phyloP scores from a whole-genome alignment of 2,888 invertebrate species.

The Bibio marci region DNA sequence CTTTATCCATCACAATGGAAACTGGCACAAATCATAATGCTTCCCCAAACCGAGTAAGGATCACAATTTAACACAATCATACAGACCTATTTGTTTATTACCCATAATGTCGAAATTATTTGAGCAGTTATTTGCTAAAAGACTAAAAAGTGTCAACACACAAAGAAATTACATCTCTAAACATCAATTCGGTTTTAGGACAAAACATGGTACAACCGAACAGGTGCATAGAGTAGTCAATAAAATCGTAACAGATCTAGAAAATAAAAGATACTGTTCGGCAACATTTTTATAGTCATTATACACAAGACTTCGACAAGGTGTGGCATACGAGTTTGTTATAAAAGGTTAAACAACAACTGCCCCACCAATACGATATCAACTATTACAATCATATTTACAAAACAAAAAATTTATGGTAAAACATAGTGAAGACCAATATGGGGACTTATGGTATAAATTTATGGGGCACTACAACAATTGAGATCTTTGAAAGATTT shows the following conservation, averaged over 20 bases:
- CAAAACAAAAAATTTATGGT: conserved; percentile 5
- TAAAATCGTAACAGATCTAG: background rate
- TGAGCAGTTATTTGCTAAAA: conserved; percentile 1
- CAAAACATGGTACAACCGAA: background rate
- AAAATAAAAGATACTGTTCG: conserved; percentile 1
- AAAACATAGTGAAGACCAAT: conserved; percentile 3
- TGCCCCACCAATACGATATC: background rate
- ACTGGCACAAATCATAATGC: conserved; percentile 2
- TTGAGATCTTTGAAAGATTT: no score
- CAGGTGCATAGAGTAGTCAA: background rate
- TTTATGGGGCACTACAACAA: no score
- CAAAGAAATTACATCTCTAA: background rate
- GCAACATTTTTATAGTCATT: conserved; percentile 3
- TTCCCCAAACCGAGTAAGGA: conserved; percentile 4
- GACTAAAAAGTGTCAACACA: background rate
- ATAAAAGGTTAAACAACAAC: background rate
- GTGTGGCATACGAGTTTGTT: background rate
- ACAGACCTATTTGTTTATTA: no score
- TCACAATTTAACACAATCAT: no score
- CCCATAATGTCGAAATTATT: conserved; percentile 5
- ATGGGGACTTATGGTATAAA: no score
- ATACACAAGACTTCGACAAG: conserved; percentile 2
- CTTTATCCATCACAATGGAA: conserved; percentile 2
- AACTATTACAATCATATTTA: conserved; percentile 4
- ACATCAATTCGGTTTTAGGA: background rate